Evolutionary conservation across 2,888 invertebrate genomes (phyloP), one percentile per base, ranked within the genome.

Genomic region (Therioaphis trifolii): DNA sequence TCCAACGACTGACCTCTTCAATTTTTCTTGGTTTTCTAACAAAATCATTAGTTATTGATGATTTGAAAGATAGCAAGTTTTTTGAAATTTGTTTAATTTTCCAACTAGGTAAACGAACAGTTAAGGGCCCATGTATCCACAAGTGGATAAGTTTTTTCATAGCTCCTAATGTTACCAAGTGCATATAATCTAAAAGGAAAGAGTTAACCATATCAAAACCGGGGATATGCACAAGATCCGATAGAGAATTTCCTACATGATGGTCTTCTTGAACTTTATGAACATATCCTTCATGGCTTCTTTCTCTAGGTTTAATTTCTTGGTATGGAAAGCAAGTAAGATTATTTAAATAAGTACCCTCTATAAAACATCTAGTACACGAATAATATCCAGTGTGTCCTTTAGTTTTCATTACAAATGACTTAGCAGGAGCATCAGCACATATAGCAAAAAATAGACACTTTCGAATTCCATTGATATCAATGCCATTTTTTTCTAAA

Each of bases 131-230:
- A 29, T 43, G 40, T 3, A 69, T 43, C 68, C 68, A 69, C 12
- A 69, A 43, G 12, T 43, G 40, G 14, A 69, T 40, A 21, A 69
- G 68, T 69, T 69, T 69, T 43, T n/a, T 69, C 40, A 43, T 43
- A 14, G 15, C n/a, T 21, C 68, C 68, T 14, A 69, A 69, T 40
- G 40, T 43, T 21, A 69, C 43, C 4, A 69, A 21, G 43, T 69
- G 68, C 68, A 69, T 69, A 21, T 69, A 69, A 21, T 69, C 68
- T 12, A 69, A 43, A 21, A 43, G 43, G 43, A 69, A 69, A 21
- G 12, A 43, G 43, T 69, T 69, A 2, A 69, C 21, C 43, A 69
- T 43, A 69, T 69, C 40, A 69, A 69, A 69, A 40, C 68, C 24
- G 21, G 68, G 68, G n/a, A 69, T 69, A 4, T 12, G 11, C 5